Percentiles rank a stretch among this genome's conserved stretches.
phyloP scores from a whole-genome alignment of 1,140 invertebrate species.

The Kradibia gibbosae region DNA sequence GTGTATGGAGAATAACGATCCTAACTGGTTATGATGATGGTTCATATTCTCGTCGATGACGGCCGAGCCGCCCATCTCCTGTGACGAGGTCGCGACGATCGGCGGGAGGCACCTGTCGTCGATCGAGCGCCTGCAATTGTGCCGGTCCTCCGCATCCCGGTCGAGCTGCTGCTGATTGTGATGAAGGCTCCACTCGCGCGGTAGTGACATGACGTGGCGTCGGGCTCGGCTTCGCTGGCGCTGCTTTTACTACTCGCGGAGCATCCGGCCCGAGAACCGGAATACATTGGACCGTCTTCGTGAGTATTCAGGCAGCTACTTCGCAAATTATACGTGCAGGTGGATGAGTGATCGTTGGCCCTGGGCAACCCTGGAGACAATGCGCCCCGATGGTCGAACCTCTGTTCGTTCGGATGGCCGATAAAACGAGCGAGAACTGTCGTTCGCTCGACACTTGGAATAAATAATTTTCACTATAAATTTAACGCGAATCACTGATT shows the following conservation, averaged over 20 bases:
- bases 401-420: too few species aligned
- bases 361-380: neutral
- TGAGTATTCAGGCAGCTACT: slow-evolving; percentile 49
- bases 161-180: slow-evolving; percentile 54
- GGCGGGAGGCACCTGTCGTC: slow-evolving; percentile 68
- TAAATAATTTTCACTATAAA: too few species aligned
- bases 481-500: too few species aligned
- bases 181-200: slow-evolving; percentile 77
- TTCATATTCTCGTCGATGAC: slow-evolving; percentile 67
- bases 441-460: too few species aligned
- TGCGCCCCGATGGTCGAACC: neutral
- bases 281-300: slow-evolving; percentile 70
- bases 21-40: slow-evolving; percentile 65
- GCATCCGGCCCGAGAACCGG: slow-evolving; percentile 64
- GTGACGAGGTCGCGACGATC: slow-evolving; percentile 58
- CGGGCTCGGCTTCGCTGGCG: slow-evolving; percentile 10
- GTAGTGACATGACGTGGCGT: slow-evolving; percentile 74
- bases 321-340: neutral
- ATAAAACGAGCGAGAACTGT: neutral
- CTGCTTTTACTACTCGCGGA: slow-evolving; percentile 38
- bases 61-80: slow-evolving; percentile 52
- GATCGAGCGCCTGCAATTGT: slow-evolving; percentile 38
- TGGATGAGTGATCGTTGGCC: neutral
- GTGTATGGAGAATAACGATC: slow-evolving; percentile 75
- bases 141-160: neutral